Conservation (phyloP, 1,140 invertebrate genomes). For the Ruditapes philippinarum region DNA sequence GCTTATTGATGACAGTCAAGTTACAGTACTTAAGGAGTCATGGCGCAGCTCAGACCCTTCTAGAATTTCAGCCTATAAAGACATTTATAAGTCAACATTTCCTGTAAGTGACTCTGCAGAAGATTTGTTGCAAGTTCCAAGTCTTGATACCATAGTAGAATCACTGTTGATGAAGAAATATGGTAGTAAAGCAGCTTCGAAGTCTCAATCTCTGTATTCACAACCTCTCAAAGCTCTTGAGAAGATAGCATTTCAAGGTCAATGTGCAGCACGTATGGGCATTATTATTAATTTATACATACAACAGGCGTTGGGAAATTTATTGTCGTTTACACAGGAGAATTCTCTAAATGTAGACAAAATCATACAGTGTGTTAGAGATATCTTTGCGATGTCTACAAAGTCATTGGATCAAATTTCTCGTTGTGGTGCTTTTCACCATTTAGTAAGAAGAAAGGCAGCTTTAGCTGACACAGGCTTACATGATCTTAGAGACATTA, state of each 20-base stretch:
- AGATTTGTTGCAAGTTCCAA: slow-evolving; percentile 75
- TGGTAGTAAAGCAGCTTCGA: neutral
- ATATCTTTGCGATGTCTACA: slow-evolving; percentile 4
- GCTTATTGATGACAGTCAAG: neutral
- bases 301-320: slow-evolving; percentile 21
- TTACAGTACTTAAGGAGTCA: neutral
- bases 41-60: neutral
- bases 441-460: neutral
- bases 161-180: neutral
- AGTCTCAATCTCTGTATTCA: too few relatives aligned
- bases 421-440: neutral
- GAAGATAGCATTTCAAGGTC: too few relatives aligned
- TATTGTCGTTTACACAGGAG: neutral
- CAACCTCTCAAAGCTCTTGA: too few relatives aligned
- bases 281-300: slow-evolving; percentile 38
- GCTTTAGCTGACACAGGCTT: neutral
- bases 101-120: slow-evolving; percentile 69
- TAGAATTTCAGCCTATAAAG: slow-evolving; percentile 21
- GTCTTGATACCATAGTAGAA: slow-evolving; percentile 18
- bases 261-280: too few relatives aligned
- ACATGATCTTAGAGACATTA: neutral
- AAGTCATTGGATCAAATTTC: slow-evolving; percentile 10
- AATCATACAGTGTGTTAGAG: slow-evolving; percentile 6
- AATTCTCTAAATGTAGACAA: neutral
- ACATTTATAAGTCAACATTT: neutral